A percentile compares a stretch with the other conserved stretches of the same genome.
These are phyloP conservation scores for Mactromeris polynyma DNA, from an alignment of 2,888 invertebrate genomes.

Conservation along the genomic window DNA sequence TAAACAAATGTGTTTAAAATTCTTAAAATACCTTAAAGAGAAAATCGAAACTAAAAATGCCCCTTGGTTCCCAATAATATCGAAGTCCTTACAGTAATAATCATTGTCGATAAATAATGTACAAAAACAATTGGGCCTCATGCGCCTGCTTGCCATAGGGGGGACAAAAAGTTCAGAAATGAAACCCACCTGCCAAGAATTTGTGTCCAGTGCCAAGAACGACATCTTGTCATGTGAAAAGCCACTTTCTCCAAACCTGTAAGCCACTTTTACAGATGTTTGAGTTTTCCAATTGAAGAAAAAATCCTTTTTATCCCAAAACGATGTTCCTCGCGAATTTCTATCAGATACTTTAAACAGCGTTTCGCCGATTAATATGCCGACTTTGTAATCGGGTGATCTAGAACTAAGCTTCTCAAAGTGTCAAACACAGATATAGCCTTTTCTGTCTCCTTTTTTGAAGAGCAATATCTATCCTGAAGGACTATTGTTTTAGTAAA, in stretches of 20 bases:
- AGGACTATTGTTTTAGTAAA: slow-evolving; percentile 75
- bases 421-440: slow-evolving; percentile 50
- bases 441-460: slow-evolving; percentile 32
- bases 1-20: slow-evolving; percentile 32
- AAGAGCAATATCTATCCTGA: slow-evolving; percentile 57
- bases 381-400: slow-evolving; percentile 37
- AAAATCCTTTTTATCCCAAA: slow-evolving; percentile 20
- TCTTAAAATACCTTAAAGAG: slow-evolving; percentile 27
- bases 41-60: slow-evolving; percentile 43
- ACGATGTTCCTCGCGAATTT: slow-evolving; percentile 23
- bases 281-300: slow-evolving; percentile 24
- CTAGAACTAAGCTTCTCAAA: slow-evolving; percentile 35
- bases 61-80: slow-evolving; percentile 31
- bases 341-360: slow-evolving; percentile 24
- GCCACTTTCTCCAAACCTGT: slow-evolving; percentile 43
- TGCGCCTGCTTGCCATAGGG: slow-evolving; percentile 31
- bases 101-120: neutral
- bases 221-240: slow-evolving; percentile 75
- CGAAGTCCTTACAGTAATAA: neutral
- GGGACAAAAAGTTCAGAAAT: slow-evolving; percentile 40
- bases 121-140: neutral
- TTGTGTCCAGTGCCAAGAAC: slow-evolving; percentile 81
- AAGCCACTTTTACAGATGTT: slow-evolving; percentile 54
- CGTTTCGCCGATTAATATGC: slow-evolving; percentile 33
- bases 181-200: slow-evolving; percentile 82